Percentiles rank a stretch among this genome's conserved stretches.
phyloP scores from a whole-genome alignment of 1,140 invertebrate species.

The Eriocheir sinensis region DNA sequence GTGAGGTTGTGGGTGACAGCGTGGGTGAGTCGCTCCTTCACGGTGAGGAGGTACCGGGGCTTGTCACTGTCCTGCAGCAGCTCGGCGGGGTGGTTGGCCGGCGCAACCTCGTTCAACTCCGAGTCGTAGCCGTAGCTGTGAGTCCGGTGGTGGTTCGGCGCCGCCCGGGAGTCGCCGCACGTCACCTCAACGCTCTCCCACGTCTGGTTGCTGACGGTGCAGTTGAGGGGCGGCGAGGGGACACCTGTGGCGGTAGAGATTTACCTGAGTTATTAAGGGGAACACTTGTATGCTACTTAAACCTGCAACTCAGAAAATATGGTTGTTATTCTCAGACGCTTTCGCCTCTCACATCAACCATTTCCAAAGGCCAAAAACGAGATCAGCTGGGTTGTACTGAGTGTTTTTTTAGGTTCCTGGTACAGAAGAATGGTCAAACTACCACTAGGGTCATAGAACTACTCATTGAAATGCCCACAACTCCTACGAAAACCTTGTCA shows the following conservation, averaged over 20 bases:
- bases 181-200: constrained; percentile 72
- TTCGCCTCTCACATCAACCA: too few species aligned
- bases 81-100: constrained; percentile 52
- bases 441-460: too few species aligned
- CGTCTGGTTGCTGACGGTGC: constrained; percentile 71
- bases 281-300: too few species aligned
- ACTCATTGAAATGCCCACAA: too few species aligned
- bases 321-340: too few species aligned
- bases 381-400: too few species aligned
- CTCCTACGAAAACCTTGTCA: too few species aligned
- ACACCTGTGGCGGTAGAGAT: constrained; percentile 47
- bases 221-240: constrained; percentile 64
- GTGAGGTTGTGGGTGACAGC: constrained; percentile 64
- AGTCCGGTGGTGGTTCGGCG: neutral
- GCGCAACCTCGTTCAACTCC: neutral
- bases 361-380: too few species aligned
- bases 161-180: constrained; percentile 47
- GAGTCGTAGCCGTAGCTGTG: constrained; percentile 45
- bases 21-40: constrained; percentile 54
- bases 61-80: constrained; percentile 67
- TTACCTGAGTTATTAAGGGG: neutral
- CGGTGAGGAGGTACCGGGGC: constrained; percentile 69
- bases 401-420: too few species aligned
- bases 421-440: too few species aligned
- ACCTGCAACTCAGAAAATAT: too few species aligned